phyloP scores from a whole-genome alignment of 1,140 invertebrate species.

The Dryas iulia region DNA sequence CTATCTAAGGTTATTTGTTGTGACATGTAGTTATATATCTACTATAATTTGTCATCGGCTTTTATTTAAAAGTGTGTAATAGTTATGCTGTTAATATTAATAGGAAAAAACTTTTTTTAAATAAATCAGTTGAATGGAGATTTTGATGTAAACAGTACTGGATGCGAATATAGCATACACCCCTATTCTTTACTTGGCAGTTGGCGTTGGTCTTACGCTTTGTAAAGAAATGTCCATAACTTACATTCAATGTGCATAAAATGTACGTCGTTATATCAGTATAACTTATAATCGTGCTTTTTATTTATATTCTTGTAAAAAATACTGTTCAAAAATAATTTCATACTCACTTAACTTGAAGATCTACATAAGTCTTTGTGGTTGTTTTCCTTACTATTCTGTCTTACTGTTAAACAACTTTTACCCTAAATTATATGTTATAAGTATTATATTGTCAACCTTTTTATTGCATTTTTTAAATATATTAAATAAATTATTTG shows the following conservation, averaged over 20 bases:
- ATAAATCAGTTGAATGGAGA: not conserved
- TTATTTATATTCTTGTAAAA: too few relatives aligned
- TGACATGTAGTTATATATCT: slow-evolving; percentile 71
- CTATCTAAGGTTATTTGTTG: slow-evolving; percentile 77
- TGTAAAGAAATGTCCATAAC: slow-evolving; percentile 46
- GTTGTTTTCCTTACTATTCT: too few relatives aligned
- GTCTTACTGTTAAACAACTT: too few relatives aligned
- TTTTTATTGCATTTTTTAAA: too few relatives aligned
- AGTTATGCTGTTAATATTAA: not conserved
- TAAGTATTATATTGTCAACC: too few relatives aligned
- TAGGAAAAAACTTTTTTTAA: not conserved
- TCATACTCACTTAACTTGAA: too few relatives aligned
- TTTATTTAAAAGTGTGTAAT: slow-evolving; percentile 37
- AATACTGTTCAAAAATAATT: too few relatives aligned
- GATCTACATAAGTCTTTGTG: too few relatives aligned
- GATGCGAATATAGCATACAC: slow-evolving; percentile 33
- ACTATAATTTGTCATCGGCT: slow-evolving; percentile 57
- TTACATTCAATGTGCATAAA: not conserved
- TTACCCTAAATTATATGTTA: too few relatives aligned
- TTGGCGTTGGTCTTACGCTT: slow-evolving; percentile 59
- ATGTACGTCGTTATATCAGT: not conserved
- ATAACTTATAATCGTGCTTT: not conserved
- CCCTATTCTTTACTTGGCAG: slow-evolving; percentile 45
- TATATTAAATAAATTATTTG: too few relatives aligned
- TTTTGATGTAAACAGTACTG: not conserved